A percentile compares a stretch with the other conserved stretches of the same genome.
Evolutionary conservation across 2,888 invertebrate species (phyloP).

Genomic region (Pollenia angustigena): DNA sequence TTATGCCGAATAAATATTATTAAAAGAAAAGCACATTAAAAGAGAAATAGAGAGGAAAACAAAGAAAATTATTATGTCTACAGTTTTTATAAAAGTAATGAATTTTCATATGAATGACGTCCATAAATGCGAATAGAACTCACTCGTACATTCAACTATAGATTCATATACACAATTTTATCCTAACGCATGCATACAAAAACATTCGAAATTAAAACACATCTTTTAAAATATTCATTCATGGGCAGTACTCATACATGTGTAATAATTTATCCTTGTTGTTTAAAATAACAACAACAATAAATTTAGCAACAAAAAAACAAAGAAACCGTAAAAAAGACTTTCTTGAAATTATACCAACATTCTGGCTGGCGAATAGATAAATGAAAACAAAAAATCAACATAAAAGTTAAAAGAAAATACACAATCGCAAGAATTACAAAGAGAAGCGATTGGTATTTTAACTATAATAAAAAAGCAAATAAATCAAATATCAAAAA

Average conservation of each 20-base stretch:
- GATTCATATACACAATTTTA: neutral
- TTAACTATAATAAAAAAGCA: constrained; percentile 8
- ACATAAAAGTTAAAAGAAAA: neutral
- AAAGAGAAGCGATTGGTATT: neutral
- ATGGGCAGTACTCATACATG: neutral
- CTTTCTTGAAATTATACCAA: no score
- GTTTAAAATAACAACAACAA: constrained; percentile 11
- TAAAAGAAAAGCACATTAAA: neutral
- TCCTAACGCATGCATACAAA: neutral
- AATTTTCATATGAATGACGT: constrained; percentile 37
- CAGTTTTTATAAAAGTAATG: constrained; percentile 17
- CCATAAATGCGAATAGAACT: neutral
- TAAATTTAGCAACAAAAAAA: neutral
- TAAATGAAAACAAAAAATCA: constrained; percentile 5
- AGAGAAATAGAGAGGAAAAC: neutral
- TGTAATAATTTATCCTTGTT: neutral
- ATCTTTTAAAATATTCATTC: constrained; percentile 3
- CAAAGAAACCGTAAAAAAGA: no score
- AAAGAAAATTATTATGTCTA: constrained; percentile 6
- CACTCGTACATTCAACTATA: constrained; percentile 32
- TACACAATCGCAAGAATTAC: neutral
- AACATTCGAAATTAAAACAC: neutral
- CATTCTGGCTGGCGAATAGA: neutral
- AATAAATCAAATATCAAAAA: neutral
- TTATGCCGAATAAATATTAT: neutral